Conservation (phyloP, 2,888 invertebrate genomes). For the Aphrophora alni region DNA sequence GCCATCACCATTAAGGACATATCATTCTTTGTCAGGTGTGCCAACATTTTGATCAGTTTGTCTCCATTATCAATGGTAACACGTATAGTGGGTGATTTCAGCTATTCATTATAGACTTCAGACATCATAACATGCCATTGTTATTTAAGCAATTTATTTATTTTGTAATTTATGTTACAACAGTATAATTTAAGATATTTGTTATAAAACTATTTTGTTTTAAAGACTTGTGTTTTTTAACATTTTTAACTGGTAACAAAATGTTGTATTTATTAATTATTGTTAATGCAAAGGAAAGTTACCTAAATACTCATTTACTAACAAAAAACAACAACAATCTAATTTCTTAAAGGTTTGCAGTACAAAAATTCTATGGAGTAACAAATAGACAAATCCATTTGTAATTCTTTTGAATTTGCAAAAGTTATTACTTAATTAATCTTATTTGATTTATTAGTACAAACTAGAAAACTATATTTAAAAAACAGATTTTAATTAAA, state of each 20-base stretch:
- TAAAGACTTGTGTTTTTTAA: neutral
- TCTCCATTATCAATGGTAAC: neutral
- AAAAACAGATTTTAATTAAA: no score
- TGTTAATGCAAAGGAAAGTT: neutral
- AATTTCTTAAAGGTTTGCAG: neutral
- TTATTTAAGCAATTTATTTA: slow-evolving; percentile 7
- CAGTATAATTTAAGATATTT: neutral
- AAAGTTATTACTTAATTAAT: no score
- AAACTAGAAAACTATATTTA: no score
- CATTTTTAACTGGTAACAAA: neutral
- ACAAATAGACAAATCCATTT: no score
- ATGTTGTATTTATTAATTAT: neutral
- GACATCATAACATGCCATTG: neutral
- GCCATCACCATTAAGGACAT: neutral
- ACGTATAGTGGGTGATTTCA: neutral
- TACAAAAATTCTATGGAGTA: no score
- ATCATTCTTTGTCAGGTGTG: neutral
- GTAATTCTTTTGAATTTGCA: no score
- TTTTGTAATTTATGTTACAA: neutral
- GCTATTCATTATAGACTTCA: neutral
- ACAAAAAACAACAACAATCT: neutral
- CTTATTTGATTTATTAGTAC: no score
- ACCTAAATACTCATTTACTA: neutral
- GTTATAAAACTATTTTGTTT: no score
- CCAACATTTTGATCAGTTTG: neutral